Base-by-base conservation (phyloP, 2,113 vertebrate species). In the Oreochromis aureus region DNA sequence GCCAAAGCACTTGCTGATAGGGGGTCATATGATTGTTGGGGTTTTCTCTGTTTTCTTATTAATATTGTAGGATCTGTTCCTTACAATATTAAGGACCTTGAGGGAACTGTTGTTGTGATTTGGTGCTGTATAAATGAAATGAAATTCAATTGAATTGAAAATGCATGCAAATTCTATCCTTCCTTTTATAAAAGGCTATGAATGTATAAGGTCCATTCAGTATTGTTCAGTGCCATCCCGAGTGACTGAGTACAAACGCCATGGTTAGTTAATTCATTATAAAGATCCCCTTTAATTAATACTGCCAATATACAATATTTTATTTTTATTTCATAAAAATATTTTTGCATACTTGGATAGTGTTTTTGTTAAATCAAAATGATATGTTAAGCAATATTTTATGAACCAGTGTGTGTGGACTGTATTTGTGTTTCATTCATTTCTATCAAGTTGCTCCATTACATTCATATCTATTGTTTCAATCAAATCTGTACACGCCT, bases 81-180 rank as follows among this genome's bases (percentile, higher is more conserved):
- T 39, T 39, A 13, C 10, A 66, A 66, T 13, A 66, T 66, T 39
- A 66, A 22, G 34, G 10, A 39, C 61, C 6, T 13, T 66, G 61
- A 39, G 61, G 4, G 19, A 69, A 69, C 22, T 69, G 4, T 13
- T 22, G 10, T 13, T 22, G 4, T 5, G 34, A 39, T 69, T 69
- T 69, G 34, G 34, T 22, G 34, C 61, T 66, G 19, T 66, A 66
- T 22, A 22, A 66, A 66, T 66, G 2, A 66, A 66, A 39, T 66
- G 0, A 7, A 1, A 66, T n/a, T 39, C 0, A 66, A 66, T 39
- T 22, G 4, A 66, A 66, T 0, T 39, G 34, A 39, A 66, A 39
- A 66, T 39, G 6, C 18, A 82, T 7, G 10, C 4, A 19, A 16
- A 24, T 46, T 22, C 46, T 24, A 7, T 7, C 55, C 83, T 41